These are phyloP conservation scores for Caretta caretta DNA, from an alignment of 2,113 vertebrate species.

Conservation along the genomic window DNA sequence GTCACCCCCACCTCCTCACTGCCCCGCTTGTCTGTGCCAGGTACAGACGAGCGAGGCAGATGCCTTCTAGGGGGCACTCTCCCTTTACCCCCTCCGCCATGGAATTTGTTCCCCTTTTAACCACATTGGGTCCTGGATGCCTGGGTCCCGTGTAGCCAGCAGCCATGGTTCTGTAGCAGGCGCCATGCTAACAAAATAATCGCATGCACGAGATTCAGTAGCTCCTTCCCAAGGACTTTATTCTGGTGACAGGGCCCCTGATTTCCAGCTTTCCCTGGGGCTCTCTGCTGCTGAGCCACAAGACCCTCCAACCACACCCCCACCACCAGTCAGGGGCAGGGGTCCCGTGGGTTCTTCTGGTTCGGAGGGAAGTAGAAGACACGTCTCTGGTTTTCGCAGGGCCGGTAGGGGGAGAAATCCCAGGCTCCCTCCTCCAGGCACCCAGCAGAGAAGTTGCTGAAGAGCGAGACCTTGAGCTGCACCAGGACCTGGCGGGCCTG, in stretches of 20 bases:
- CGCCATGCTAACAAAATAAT: background rate
- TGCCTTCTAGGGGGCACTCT: no score
- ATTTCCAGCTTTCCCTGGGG: no score
- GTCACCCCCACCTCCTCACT: no score
- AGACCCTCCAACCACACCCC: background rate
- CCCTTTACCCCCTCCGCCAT: no score
- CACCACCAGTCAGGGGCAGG: background rate
- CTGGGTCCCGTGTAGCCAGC: background rate
- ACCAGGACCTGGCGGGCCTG: slow-evolving; percentile 16
- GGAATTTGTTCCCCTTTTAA: background rate
- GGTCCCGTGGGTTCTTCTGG: background rate
- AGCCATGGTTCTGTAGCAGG: background rate
- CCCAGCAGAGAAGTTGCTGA: background rate
- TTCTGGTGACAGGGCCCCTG: background rate
- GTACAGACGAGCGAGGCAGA: no score
- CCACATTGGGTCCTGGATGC: background rate
- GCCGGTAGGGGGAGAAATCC: background rate
- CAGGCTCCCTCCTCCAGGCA: background rate
- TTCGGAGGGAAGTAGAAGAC: background rate
- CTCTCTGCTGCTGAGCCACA: background rate
- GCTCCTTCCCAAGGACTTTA: background rate
- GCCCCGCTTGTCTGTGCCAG: no score
- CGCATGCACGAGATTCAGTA: background rate
- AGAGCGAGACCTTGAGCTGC: background rate
- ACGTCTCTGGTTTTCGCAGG: background rate